Evolutionary conservation across 2,113 vertebrate species (phyloP).

Genomic region (Emydura subglobosa): DNA sequence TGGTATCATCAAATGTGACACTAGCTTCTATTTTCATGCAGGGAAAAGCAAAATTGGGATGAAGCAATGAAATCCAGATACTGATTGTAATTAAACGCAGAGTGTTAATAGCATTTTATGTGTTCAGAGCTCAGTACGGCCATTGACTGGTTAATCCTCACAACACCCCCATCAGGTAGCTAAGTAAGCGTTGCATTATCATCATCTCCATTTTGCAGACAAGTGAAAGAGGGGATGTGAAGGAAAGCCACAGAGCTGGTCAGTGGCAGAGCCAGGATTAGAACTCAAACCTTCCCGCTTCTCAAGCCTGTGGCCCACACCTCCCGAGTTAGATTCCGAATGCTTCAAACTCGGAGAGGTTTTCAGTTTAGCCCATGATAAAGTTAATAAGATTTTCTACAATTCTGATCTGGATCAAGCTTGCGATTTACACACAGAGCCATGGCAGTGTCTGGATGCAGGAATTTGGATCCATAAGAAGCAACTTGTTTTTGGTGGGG

Average conservation of each 20-base stretch:
- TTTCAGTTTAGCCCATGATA: neutral
- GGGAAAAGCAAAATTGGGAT: neutral
- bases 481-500: neutral
- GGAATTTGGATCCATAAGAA: neutral
- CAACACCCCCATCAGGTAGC: rapidly evolving
- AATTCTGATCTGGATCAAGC: neutral
- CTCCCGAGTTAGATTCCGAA: neutral
- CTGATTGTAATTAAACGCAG: neutral
- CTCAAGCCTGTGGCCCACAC: neutral
- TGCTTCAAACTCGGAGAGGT: neutral
- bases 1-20: neutral
- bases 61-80: neutral
- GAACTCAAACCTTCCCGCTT: neutral
- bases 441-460: neutral
- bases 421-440: neutral
- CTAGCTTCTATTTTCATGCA: neutral
- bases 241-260: neutral
- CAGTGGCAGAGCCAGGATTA: neutral
- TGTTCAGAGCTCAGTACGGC: neutral
- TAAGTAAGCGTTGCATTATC: neutral
- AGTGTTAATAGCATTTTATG: neutral
- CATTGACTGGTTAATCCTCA: neutral
- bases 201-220: neutral
- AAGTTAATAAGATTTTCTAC: neutral
- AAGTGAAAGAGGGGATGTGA: neutral